Conservation (phyloP, 2,797 vertebrate species). For the Pelochelys cantorii region DNA sequence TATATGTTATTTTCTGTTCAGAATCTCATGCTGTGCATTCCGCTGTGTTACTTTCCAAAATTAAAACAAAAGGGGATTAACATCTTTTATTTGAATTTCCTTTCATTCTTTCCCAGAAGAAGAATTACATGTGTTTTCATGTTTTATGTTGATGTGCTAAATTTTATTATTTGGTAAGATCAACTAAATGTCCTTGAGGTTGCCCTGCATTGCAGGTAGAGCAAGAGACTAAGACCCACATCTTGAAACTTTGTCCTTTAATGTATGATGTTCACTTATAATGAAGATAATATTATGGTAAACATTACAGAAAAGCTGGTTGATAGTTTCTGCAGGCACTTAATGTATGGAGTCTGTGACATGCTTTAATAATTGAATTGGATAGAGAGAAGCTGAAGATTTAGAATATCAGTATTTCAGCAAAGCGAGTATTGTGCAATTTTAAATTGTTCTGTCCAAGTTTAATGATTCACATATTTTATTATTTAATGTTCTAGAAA, state of each 20-base stretch:
- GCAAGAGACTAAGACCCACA: accelerated
- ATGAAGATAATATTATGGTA: neutral
- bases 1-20: neutral
- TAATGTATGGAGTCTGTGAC: neutral
- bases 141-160: neutral
- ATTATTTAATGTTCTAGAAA: neutral
- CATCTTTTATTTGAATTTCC: neutral
- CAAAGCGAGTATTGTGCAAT: neutral
- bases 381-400: neutral
- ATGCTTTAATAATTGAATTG: neutral
- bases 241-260: neutral
- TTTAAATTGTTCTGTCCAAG: neutral
- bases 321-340: neutral
- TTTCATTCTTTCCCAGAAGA: neutral
- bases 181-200: neutral
- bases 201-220: neutral
- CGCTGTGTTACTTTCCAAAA: neutral
- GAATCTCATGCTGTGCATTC: neutral
- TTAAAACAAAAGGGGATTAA: too few species aligned
- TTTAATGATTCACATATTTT: neutral
- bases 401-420: neutral
- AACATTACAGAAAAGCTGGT: neutral
- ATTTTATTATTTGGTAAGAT: neutral
- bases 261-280: neutral
- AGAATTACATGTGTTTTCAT: neutral